These are phyloP conservation scores for Scaptomyza reducta DNA, from an alignment of 2,888 invertebrate species.

Conservation along the genomic window DNA sequence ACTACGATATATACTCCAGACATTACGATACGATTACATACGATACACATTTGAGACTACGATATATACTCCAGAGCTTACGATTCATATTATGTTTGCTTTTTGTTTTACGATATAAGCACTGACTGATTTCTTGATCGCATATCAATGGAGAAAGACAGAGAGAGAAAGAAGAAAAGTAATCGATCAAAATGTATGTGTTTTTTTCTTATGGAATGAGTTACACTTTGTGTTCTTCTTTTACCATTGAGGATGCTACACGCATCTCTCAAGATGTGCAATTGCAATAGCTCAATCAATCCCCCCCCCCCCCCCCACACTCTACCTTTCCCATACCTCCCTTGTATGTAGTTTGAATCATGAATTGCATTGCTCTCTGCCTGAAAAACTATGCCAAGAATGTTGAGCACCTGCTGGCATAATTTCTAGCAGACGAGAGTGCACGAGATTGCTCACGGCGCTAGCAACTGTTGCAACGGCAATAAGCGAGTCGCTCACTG, in stretches of 20 bases:
- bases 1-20: no score
- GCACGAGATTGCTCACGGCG: constrained; percentile 5
- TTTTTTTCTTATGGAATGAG: constrained; percentile 14
- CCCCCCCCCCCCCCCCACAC: not conserved
- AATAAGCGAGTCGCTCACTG: constrained; percentile 49
- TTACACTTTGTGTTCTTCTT: constrained; percentile 16
- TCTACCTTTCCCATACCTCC: not conserved
- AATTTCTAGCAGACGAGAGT: constrained; percentile 40
- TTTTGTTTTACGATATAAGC: constrained; percentile 2
- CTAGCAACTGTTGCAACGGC: constrained; percentile 19
- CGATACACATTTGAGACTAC: no score
- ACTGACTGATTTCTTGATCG: constrained; percentile 9
- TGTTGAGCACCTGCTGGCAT: constrained; percentile 75
- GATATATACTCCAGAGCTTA: no score
- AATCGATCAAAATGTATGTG: constrained; percentile 2
- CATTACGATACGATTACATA: no score
- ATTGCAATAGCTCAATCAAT: constrained; percentile 68
- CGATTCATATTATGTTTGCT: no score
- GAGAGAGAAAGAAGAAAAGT: not conserved
- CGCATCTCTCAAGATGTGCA: constrained; percentile 37
- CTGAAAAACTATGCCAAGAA: constrained; percentile 70
- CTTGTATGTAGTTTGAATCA: constrained; percentile 11
- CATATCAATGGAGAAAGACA: not conserved
- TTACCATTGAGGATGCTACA: constrained; percentile 9
- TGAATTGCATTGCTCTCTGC: constrained; percentile 40